Evolutionary conservation across 2,797 vertebrate genomes (phyloP).

Genomic region (Siniperca undulata): DNA sequence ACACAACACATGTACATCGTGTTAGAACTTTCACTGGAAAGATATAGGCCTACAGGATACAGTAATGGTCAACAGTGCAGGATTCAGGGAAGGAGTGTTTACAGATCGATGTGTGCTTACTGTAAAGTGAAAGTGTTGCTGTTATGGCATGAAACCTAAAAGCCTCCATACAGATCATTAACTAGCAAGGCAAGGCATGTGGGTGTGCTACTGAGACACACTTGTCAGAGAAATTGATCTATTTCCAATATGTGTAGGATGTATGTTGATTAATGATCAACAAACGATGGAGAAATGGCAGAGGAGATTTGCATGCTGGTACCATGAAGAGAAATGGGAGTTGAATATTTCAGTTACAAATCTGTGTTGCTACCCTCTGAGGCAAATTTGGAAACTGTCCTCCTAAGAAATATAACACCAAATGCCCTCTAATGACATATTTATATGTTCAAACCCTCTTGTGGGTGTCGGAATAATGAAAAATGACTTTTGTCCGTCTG

Average conservation of each 20-base stretch:
- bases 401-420: slow-evolving; percentile 31
- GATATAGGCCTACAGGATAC: neutral
- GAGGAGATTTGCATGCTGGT: slow-evolving; percentile 23
- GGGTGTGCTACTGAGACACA: slow-evolving; percentile 29
- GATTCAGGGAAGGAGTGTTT: slow-evolving; percentile 16
- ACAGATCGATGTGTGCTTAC: slow-evolving; percentile 34
- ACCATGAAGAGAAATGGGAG: slow-evolving; percentile 27
- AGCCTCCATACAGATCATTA: slow-evolving; percentile 46
- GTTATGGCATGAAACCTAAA: slow-evolving; percentile 16
- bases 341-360: slow-evolving; percentile 44
- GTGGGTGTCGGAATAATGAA: neutral
- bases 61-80: slow-evolving; percentile 12
- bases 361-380: slow-evolving; percentile 23
- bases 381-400: slow-evolving; percentile 32
- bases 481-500: neutral
- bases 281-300: slow-evolving; percentile 21
- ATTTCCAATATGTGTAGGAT: slow-evolving; percentile 24
- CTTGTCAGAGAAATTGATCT: slow-evolving; percentile 49
- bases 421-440: slow-evolving; percentile 21
- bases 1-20: neutral
- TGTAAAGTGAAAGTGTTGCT: slow-evolving; percentile 32
- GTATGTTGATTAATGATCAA: slow-evolving; percentile 54
- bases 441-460: slow-evolving; percentile 8
- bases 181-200: slow-evolving; percentile 9
- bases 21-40: neutral